Percentiles rank a stretch among this genome's conserved stretches.
phyloP scores from a whole-genome alignment of 2,113 vertebrate species.

The Tachuris rubrigastra region DNA sequence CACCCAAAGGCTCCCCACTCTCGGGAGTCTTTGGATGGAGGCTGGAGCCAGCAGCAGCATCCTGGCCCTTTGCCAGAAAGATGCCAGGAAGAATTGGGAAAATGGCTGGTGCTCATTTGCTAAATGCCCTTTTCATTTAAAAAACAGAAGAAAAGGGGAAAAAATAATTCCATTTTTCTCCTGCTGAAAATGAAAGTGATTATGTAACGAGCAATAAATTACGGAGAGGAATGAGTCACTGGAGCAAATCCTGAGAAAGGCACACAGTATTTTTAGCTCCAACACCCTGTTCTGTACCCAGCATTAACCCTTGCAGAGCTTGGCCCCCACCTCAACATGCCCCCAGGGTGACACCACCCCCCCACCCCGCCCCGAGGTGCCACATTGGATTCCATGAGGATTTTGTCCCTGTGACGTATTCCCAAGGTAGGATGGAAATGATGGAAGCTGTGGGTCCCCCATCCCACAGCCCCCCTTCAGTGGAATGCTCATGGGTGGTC shows the following conservation, averaged over 20 bases:
- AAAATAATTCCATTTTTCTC: conserved; percentile 42
- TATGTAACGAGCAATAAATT: conserved; percentile 79
- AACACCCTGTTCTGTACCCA: not conserved
- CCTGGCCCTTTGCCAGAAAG: not conserved
- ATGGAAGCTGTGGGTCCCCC: not conserved
- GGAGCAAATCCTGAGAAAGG: conserved; percentile 41
- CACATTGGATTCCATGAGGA: not conserved
- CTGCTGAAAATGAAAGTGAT: conserved; percentile 74
- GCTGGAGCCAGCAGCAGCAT: not conserved
- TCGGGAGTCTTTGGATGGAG: not conserved
- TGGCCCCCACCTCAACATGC: not conserved
- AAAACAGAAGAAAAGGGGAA: not conserved
- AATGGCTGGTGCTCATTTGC: not conserved
- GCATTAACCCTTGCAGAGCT: not conserved
- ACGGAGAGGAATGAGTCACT: conserved; percentile 78
- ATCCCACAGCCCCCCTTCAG: not conserved
- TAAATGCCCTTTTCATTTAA: not conserved
- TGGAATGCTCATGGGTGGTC: not conserved
- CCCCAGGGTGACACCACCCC: not conserved
- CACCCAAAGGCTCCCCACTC: not conserved
- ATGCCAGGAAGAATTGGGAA: not conserved
- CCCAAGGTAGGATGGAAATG: not conserved
- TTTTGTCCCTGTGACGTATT: not conserved
- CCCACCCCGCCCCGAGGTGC: not conserved
- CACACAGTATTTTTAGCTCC: conserved; percentile 69